These are phyloP conservation scores for Tadarida brasiliensis DNA, from an alignment of 2,797 vertebrate genomes.

Conservation along the genomic window DNA sequence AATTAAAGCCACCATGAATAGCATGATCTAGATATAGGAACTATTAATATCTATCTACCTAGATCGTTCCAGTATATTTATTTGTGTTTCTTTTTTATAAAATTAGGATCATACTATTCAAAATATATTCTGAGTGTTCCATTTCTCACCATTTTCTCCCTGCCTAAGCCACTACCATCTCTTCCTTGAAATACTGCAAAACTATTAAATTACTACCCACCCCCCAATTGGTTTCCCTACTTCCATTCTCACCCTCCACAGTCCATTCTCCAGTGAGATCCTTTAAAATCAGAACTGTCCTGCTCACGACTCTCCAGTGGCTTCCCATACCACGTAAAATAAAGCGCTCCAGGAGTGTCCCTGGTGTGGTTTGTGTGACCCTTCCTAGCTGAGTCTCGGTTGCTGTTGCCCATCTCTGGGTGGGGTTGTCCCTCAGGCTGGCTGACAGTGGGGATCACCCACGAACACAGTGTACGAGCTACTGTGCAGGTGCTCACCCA, in stretches of 20 bases:
- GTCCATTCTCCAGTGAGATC: neutral
- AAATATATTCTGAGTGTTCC: conserved; percentile 11
- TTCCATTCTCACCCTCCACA: neutral
- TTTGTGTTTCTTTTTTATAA: conserved; percentile 21
- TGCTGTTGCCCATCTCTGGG: neutral
- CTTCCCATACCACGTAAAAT: neutral
- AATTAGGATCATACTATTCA: conserved; percentile 22
- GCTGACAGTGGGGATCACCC: neutral
- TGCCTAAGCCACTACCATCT: neutral
- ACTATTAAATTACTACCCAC: neutral
- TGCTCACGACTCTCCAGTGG: neutral
- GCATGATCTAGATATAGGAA: conserved; percentile 25
- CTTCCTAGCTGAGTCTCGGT: neutral
- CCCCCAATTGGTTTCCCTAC: conserved; percentile 1
- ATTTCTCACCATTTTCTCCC: conserved; percentile 3
- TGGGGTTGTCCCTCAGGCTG: neutral
- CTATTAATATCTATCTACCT: neutral
- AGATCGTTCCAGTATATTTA: neutral
- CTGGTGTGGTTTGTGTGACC: neutral
- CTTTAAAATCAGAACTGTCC: conserved; percentile 1
- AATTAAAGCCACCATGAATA: conserved; percentile 30
- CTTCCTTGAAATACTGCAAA: conserved; percentile 22
- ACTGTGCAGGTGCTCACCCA: neutral
- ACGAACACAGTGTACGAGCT: neutral
- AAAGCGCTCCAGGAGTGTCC: neutral